Evolutionary conservation across 2,113 vertebrate genomes (phyloP).

Genomic region (Crotalus viridis): DNA sequence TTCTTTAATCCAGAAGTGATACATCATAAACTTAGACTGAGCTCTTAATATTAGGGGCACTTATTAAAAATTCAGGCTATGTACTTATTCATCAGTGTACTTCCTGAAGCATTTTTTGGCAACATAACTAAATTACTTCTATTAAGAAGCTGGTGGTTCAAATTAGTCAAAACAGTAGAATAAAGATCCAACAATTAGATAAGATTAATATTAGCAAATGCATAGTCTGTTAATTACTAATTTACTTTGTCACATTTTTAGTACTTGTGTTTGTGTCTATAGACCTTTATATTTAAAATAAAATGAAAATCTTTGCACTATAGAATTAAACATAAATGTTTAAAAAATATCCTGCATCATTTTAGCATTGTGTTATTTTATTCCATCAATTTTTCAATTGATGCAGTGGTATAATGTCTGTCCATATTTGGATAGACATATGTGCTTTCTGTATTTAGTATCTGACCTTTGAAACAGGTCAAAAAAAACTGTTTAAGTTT

Average conservation of each 20-base stretch:
- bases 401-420: background rate
- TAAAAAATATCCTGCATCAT: background rate
- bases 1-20: background rate
- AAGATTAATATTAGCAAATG: background rate
- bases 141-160: background rate
- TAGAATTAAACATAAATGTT: background rate
- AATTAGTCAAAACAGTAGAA: background rate
- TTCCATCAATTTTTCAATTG: background rate
- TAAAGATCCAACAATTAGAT: no score
- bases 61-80: background rate
- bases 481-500: background rate
- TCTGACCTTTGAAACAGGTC: background rate
- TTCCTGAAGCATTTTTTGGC: background rate
- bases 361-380: background rate
- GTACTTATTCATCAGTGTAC: background rate
- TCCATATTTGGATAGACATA: background rate
- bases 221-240: background rate
- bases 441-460: background rate
- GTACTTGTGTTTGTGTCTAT: background rate
- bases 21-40: background rate
- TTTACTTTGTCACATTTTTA: background rate
- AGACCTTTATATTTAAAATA: background rate
- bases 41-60: background rate
- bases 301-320: background rate
- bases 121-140: background rate